Evolutionary conservation across 2,113 vertebrate genomes (phyloP), one percentile per base, ranked within the genome.

Genomic region (Mola mola): DNA sequence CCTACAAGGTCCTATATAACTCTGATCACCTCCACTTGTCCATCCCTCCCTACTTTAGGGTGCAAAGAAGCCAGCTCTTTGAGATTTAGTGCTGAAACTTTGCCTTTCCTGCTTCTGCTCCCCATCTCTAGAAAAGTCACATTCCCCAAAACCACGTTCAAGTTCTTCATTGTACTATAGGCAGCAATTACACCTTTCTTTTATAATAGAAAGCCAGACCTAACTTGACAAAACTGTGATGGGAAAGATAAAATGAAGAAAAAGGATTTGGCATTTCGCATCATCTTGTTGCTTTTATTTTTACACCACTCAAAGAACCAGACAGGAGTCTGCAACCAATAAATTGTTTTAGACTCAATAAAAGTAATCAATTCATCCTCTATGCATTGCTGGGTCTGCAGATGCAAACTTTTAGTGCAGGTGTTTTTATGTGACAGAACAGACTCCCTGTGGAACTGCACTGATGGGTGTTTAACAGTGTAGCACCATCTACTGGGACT

Each of bases 401-500:
- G 1, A 24, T 15, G 24, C 10, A 43, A 69, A 33, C 1, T 40
- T 40, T 13, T 17, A 24, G 24, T 15, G 21, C 29, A 37, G 17
- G 17, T 33, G 40, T 58, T 58, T 41, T 26, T 13, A n/a, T 31
- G n/a, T n/a, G n/a, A n/a, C n/a, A n/a, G n/a, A n/a, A n/a, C n/a
- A n/a, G n/a, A n/a, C n/a, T n/a, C n/a, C n/a, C n/a, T 10, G 19
- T 12, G 29, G 42, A 29, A 25, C 8, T 37, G 17, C 10, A 2
- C 40, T 66, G 53, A 73, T 37, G 34, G 22, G 61, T 77, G 73
- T 34, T 15, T 42, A 43, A 70, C 59, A 17, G 44, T 49, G 36
- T 43, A 66, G 79, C 46, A 56, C 79, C 79, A 78, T 82, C 79
- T 82, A 78, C 69, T 74, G 74, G 69, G 50, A 64, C 33, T 43